These are phyloP conservation scores for Myrmophylax atrothorax DNA, from an alignment of 2,113 vertebrate genomes.

Conservation along the genomic window DNA sequence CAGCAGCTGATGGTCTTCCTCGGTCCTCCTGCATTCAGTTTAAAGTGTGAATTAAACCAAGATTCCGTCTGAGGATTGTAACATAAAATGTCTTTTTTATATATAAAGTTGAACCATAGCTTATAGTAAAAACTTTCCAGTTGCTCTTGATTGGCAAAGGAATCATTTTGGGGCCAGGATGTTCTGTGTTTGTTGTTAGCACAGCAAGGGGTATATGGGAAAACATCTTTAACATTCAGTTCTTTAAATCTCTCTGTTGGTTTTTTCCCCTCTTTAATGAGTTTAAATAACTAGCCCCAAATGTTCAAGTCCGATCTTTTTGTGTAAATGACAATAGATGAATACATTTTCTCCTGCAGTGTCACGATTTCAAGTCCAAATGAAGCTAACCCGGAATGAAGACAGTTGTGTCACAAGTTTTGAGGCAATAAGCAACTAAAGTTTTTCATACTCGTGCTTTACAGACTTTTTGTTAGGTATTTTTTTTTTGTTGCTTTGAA, in stretches of 20 bases:
- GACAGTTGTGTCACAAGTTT: neutral
- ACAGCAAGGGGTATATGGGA: neutral
- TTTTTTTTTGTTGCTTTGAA: neutral
- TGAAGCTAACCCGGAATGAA: neutral
- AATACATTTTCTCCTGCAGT: constrained; percentile 17
- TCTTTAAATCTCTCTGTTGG: neutral
- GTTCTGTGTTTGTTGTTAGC: neutral
- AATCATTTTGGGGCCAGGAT: neutral
- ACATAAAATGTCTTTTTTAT: neutral
- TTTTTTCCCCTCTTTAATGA: neutral
- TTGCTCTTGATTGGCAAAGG: neutral
- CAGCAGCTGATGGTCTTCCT: neutral
- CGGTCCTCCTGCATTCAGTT: neutral
- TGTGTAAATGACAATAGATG: constrained; percentile 14
- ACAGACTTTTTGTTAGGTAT: neutral
- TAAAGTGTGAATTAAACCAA: neutral
- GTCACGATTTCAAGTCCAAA: neutral
- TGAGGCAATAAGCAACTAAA: neutral
- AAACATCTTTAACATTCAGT: neutral
- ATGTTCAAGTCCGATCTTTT: constrained; percentile 24
- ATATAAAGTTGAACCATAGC: neutral
- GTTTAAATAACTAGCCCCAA: constrained; percentile 22
- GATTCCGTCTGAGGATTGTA: neutral
- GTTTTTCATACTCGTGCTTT: neutral
- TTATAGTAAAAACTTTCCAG: neutral